Percentiles rank a stretch among this genome's conserved stretches.
These are phyloP conservation scores for Drosophila planitibia DNA, from an alignment of 2,888 invertebrate genomes.

Conservation along the genomic window DNA sequence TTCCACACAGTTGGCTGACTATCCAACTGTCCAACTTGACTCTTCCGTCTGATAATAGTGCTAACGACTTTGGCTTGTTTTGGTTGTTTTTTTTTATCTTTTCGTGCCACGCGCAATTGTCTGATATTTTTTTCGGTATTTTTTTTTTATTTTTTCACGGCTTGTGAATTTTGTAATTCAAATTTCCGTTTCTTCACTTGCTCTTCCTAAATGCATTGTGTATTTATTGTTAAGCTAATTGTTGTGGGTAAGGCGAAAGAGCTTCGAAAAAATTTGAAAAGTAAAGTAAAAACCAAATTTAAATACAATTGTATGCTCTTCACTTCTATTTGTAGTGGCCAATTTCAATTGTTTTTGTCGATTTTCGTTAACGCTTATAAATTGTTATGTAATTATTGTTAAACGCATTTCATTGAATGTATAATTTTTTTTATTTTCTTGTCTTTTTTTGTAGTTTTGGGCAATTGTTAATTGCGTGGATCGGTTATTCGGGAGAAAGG, in stretches of 20 bases:
- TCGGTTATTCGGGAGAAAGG: conserved; percentile 64
- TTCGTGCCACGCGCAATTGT: conserved; percentile 52
- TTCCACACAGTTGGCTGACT: conserved; percentile 45
- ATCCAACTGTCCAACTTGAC: conserved; percentile 47
- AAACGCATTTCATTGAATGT: conserved; percentile 46
- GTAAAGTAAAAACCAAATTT: conserved; percentile 28
- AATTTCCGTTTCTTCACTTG: conserved; percentile 68
- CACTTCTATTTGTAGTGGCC: conserved; percentile 36
- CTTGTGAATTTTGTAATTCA: conserved; percentile 71
- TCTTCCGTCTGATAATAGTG: conserved; percentile 69
- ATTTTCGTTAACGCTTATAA: conserved; percentile 31
- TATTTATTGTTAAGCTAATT: conserved; percentile 54
- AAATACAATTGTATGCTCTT: conserved; percentile 43
- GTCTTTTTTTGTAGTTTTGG: conserved; percentile 5
- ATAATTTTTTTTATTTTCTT: conserved; percentile 10
- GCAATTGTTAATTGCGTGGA: conserved; percentile 62
- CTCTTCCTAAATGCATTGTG: conserved; percentile 45
- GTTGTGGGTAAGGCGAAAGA: conserved; percentile 61
- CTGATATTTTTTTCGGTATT: conserved; percentile 19
- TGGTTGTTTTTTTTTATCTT: conserved; percentile 26
- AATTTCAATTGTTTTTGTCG: conserved; percentile 38
- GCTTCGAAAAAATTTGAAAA: neutral
- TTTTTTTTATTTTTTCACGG: conserved; percentile 40
- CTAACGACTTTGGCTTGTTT: conserved; percentile 40
- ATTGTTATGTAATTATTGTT: conserved; percentile 59